Percentiles rank a stretch among this genome's conserved stretches.
phyloP scores from a whole-genome alignment of 1,140 invertebrate species.

The Nasonia vitripennis region DNA sequence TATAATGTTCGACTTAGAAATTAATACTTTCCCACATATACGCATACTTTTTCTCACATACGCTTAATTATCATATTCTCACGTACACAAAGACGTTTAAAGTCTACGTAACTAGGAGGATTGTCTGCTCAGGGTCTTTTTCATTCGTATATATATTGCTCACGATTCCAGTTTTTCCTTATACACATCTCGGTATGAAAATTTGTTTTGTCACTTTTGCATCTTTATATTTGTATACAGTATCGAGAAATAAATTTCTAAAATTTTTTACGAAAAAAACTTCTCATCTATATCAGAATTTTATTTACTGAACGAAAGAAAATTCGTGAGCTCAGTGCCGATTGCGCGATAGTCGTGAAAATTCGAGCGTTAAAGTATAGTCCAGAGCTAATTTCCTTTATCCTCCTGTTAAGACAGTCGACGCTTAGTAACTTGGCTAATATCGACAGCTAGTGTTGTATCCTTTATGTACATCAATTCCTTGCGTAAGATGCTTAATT shows the following conservation, averaged over 20 bases:
- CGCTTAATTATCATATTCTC: not conserved
- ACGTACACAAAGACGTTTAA: slow-evolving; percentile 43
- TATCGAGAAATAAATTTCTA: not conserved
- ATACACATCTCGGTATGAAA: not conserved
- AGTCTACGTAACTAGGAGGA: slow-evolving; percentile 45
- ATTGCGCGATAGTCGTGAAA: not conserved
- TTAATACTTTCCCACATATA: slow-evolving; percentile 47
- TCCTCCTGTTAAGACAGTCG: not conserved
- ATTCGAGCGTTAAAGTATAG: not conserved
- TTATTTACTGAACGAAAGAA: not conserved
- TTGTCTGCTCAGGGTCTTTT: slow-evolving; percentile 52
- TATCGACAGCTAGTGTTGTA: slow-evolving; percentile 13
- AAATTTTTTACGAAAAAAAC: not conserved
- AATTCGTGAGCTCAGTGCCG: not conserved
- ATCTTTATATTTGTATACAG: not conserved
- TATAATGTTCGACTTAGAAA: slow-evolving; percentile 39
- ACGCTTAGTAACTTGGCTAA: slow-evolving; percentile 14
- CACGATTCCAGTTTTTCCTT: not conserved
- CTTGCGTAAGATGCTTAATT: slow-evolving; percentile 28
- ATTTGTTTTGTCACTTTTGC: not conserved
- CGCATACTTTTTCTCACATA: not conserved
- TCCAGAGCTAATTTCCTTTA: not conserved
- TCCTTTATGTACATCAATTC: slow-evolving; percentile 41
- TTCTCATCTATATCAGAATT: not conserved
- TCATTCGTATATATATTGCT: slow-evolving; percentile 35